Evolutionary conservation across 2,888 invertebrate genomes (phyloP).

Genomic region (Drosophila sordidula): DNA sequence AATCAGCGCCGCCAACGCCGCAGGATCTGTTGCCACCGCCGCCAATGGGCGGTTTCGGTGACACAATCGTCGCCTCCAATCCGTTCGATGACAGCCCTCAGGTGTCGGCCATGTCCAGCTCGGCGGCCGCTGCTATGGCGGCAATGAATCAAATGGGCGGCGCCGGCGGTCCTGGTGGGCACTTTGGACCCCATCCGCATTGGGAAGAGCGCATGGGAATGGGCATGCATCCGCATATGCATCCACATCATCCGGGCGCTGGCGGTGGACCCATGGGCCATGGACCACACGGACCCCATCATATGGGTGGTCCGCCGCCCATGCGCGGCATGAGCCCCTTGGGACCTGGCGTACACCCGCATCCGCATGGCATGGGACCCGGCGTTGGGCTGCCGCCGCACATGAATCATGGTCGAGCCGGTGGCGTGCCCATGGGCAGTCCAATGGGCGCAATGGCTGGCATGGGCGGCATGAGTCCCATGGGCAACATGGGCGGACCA

Average conservation of each 20-base stretch:
- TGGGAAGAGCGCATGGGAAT: constrained; percentile 86
- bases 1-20: constrained; percentile 90
- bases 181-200: constrained; percentile 79
- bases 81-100: constrained; percentile 94
- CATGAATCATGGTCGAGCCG: constrained; percentile 82
- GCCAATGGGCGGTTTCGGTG: constrained; percentile 94
- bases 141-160: constrained; percentile 88
- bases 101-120: constrained; percentile 86
- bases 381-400: constrained; percentile 84
- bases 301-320: constrained; percentile 86
- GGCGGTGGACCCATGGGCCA: constrained; percentile 87
- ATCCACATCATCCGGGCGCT: constrained; percentile 88
- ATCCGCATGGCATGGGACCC: constrained; percentile 77
- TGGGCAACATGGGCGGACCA: constrained; percentile 86
- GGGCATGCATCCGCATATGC: constrained; percentile 88
- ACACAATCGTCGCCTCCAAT: constrained; percentile 97
- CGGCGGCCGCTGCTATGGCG: constrained; percentile 86
- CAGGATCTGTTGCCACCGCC: constrained; percentile 93
- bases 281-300: constrained; percentile 84
- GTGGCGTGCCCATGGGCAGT: constrained; percentile 84
- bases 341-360: constrained; percentile 75
- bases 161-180: constrained; percentile 70
- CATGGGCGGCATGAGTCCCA: constrained; percentile 86
- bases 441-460: constrained; percentile 87
- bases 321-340: constrained; percentile 86